These are phyloP conservation scores for Scotopteryx bipunctaria DNA, from an alignment of 2,888 invertebrate genomes.

Conservation along the genomic window DNA sequence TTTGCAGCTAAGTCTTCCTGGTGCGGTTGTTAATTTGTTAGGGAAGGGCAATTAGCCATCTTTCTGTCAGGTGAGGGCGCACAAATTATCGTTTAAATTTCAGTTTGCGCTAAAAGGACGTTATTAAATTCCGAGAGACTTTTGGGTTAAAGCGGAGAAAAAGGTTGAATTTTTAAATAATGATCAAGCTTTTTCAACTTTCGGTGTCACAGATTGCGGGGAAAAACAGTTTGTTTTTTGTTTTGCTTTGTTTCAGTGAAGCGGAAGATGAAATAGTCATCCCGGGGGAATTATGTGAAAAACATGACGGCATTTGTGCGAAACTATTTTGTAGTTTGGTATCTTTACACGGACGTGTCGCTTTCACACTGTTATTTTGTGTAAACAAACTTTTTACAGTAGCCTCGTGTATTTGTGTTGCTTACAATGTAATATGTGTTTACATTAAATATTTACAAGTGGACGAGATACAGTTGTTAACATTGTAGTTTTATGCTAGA, in stretches of 20 bases:
- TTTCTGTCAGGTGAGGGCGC: slow-evolving; percentile 54
- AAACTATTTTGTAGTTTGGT: slow-evolving; percentile 34
- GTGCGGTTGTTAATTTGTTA: slow-evolving; percentile 50
- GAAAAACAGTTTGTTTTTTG: slow-evolving; percentile 34
- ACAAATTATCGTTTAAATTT: slow-evolving; percentile 61
- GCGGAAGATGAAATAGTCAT: slow-evolving; percentile 54
- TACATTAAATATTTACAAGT: slow-evolving; percentile 3
- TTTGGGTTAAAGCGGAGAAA: slow-evolving; percentile 56
- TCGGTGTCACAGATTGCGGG: slow-evolving; percentile 23
- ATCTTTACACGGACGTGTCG: slow-evolving; percentile 32
- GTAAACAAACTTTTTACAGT: slow-evolving; percentile 22
- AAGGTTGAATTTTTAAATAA: slow-evolving; percentile 61
- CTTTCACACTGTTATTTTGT: slow-evolving; percentile 28
- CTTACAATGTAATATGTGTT: slow-evolving; percentile 1
- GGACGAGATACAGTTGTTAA: not conserved
- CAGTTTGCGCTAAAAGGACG: slow-evolving; percentile 49
- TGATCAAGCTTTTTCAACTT: slow-evolving; percentile 31
- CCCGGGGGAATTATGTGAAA: slow-evolving; percentile 48
- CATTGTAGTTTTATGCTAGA: not conserved
- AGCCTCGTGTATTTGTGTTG: slow-evolving; percentile 1
- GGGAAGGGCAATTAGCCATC: slow-evolving; percentile 56
- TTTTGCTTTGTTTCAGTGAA: slow-evolving; percentile 37
- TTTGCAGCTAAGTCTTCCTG: slow-evolving; percentile 31
- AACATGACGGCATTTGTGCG: slow-evolving; percentile 40
- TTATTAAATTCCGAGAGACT: slow-evolving; percentile 61